phyloP scores from a whole-genome alignment of 2,888 invertebrate species.

The Conistra vaccinii region DNA sequence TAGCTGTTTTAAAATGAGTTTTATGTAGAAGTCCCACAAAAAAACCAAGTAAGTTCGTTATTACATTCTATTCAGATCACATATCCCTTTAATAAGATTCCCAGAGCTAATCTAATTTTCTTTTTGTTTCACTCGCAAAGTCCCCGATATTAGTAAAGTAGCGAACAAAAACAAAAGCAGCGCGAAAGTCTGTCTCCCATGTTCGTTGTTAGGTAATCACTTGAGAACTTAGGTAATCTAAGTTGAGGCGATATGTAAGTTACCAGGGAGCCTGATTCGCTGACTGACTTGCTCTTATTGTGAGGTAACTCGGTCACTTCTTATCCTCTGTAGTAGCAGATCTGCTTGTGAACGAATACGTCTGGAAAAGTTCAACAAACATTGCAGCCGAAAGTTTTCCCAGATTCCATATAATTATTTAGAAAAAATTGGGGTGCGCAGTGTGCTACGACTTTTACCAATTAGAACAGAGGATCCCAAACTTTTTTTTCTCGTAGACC shows the following conservation, averaged over 20 bases:
- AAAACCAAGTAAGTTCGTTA: not conserved
- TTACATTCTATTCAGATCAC: constrained; percentile 3
- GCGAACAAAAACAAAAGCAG: constrained; percentile 12
- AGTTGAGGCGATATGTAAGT: constrained; percentile 29
- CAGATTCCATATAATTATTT: too few relatives aligned
- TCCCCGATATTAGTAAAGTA: constrained; percentile 25
- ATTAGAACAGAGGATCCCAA: too few relatives aligned
- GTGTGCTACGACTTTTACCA: too few relatives aligned
- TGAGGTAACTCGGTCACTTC: not conserved
- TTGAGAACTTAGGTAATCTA: constrained; percentile 43
- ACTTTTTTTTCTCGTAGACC: too few relatives aligned
- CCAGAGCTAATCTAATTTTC: constrained; percentile 16
- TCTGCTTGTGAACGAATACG: not conserved
- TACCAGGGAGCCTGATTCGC: not conserved
- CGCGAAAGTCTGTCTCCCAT: not conserved
- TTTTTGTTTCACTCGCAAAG: constrained; percentile 11
- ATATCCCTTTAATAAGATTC: constrained; percentile 24
- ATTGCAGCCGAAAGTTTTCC: too few relatives aligned
- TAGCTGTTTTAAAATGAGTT: not conserved
- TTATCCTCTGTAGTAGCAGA: not conserved
- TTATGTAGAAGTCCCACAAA: not conserved
- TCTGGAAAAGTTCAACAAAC: not conserved
- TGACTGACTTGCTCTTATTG: not conserved
- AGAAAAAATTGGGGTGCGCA: too few relatives aligned
- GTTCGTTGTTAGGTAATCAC: constrained; percentile 17